Conservation (phyloP, 2,113 vertebrate genomes). For the Lucifuga dentata region DNA sequence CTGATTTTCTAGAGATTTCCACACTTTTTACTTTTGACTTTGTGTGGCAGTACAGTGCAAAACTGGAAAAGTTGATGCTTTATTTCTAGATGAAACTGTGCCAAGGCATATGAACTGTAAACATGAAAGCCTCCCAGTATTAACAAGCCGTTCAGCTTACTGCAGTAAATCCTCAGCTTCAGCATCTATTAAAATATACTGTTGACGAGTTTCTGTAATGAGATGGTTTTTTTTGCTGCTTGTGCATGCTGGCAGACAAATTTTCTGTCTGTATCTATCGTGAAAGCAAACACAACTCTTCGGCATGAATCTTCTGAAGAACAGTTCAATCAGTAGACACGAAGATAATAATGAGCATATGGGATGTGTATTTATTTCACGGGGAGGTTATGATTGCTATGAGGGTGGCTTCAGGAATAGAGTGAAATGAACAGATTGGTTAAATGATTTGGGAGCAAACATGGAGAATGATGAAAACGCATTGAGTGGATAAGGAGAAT, state of each 20-base stretch:
- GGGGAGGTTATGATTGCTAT: no score
- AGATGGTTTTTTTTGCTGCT: not conserved
- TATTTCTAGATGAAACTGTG: not conserved
- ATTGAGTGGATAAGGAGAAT: not conserved
- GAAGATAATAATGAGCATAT: no score
- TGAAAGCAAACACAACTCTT: no score
- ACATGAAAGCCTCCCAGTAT: not conserved
- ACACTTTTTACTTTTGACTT: no score
- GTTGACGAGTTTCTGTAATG: slow-evolving; percentile 5
- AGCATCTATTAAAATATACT: slow-evolving; percentile 1
- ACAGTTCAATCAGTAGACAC: no score
- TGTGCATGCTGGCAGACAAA: no score
- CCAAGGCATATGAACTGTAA: not conserved
- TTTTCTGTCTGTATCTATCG: not conserved
- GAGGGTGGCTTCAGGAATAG: no score
- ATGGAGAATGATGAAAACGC: not conserved
- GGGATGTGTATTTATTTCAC: no score
- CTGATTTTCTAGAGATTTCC: no score
- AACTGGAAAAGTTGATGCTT: not conserved
- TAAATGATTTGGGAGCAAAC: not conserved
- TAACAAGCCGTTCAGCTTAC: no score
- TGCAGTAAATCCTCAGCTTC: not conserved
- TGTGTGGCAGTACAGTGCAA: no score
- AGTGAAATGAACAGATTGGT: slow-evolving; percentile 8
- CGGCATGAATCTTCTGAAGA: no score